Evolutionary conservation across 2,888 invertebrate genomes (phyloP).

Genomic region (Eurytoma adleriae): DNA sequence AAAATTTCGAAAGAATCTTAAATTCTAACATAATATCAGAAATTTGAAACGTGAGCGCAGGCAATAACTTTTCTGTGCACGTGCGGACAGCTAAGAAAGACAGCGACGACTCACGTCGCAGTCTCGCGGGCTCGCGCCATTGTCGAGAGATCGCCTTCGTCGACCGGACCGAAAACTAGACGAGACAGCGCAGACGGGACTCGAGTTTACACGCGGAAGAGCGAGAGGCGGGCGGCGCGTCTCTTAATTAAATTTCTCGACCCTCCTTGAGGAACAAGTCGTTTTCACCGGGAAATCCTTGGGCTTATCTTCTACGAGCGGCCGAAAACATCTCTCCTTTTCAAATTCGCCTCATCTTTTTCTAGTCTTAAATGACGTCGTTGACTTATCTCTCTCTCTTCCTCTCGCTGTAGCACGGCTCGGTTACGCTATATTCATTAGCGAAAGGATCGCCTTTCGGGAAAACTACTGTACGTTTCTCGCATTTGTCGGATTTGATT

Average conservation of each 20-base stretch:
- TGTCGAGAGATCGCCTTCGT: conserved; percentile 6
- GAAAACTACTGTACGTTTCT: conserved; percentile 6
- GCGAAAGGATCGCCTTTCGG: neutral
- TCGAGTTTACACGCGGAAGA: conserved; percentile 41
- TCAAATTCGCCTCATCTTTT: conserved; percentile 50
- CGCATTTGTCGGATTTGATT: conserved; percentile 4
- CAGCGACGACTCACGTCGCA: conserved; percentile 3
- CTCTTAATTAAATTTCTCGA: conserved; percentile 69
- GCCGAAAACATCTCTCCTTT: conserved; percentile 39
- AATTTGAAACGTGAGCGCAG: neutral
- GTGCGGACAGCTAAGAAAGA: too few relatives aligned
- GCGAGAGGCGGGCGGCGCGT: neutral
- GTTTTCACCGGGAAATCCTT: conserved; percentile 53
- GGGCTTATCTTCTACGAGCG: conserved; percentile 43
- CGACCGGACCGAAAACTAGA: neutral
- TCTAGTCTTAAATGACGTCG: conserved; percentile 31
- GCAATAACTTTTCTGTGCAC: too few relatives aligned
- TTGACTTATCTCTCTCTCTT: conserved; percentile 1
- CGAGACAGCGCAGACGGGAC: conserved; percentile 8
- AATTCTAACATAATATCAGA: too few relatives aligned
- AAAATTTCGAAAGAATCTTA: too few relatives aligned
- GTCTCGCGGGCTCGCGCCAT: neutral
- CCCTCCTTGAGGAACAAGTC: conserved; percentile 60
- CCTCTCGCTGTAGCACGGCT: conserved; percentile 24
- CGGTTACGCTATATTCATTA: conserved; percentile 30